Evolutionary conservation across 2,888 invertebrate species (phyloP), one percentile per base, ranked within the genome.

Genomic region (Uropetala carovei): DNA sequence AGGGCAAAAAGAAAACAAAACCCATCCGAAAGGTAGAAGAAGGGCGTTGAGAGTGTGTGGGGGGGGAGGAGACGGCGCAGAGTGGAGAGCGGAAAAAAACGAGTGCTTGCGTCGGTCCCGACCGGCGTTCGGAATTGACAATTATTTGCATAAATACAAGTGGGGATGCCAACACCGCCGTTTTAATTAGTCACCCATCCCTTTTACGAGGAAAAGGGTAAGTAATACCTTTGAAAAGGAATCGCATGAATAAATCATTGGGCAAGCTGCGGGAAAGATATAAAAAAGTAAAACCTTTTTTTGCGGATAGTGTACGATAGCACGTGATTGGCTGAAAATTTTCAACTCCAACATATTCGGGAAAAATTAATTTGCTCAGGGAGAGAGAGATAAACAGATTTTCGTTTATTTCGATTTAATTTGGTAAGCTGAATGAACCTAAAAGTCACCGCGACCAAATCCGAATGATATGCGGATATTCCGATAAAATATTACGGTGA

Each of bases 71-170:
- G n/a, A 0, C 16, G 68, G 68, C 22, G 22, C 75, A 13, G 11
- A 10, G 75, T 22, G 75, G 10, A 27, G 2, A 22, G n/a, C 68
- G 22, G 8, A 75, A 75, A 75, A 75, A 75, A 75, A 27, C 13
- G 27, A 68, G 5, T n/a, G n/a, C n/a, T n/a, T n/a, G n/a, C n/a
- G n/a, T n/a, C n/a, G n/a, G n/a, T 22, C 68, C n/a, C 68, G 9
- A 18, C 75, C 13, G 75, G 75, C 75, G 75, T 75, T 75, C 75
- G 75, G 27, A 75, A 75, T 75, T 75, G 75, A 75, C 75, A 75
- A 75, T 75, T 75, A 75, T 75, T 75, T 75, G 75, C 75, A 75
- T 75, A 75, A 75, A 75, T 75, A 75, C 75, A 27, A 27, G 75
- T 27, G 9, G 75, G 68, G 68, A 68, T 27, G 10, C 75, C 27